A percentile compares a stretch with the other conserved stretches of the same genome.
phyloP scores from a whole-genome alignment of 1,140 invertebrate genomes.

The Nixonia krombeini region DNA sequence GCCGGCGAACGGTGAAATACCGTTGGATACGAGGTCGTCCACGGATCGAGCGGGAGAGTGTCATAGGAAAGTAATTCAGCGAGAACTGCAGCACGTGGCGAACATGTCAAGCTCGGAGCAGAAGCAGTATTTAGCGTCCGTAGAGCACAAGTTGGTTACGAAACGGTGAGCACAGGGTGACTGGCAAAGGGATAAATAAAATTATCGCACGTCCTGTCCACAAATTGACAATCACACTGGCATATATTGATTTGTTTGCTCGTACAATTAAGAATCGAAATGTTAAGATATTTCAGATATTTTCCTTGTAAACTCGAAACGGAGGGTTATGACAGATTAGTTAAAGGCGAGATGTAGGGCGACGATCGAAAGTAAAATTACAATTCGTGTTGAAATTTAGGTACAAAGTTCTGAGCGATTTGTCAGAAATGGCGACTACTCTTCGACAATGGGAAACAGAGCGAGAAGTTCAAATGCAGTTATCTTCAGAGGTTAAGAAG shows the following conservation, averaged over 20 bases:
- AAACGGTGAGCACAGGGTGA: conserved; percentile 65
- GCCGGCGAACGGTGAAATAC: neutral
- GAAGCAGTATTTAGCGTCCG: conserved; percentile 42
- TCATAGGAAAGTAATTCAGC: conserved; percentile 12
- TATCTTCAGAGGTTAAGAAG: conserved; percentile 54
- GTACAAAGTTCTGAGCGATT: conserved; percentile 58
- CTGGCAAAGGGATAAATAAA: no score
- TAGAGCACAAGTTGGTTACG: conserved; percentile 56
- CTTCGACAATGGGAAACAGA: conserved; percentile 63
- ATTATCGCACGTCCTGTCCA: no score
- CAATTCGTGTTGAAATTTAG: conserved; percentile 37
- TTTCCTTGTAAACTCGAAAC: no score
- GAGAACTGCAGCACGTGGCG: conserved; percentile 22
- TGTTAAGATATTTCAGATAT: no score
- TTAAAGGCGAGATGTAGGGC: no score
- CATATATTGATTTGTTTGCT: no score
- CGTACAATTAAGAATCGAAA: no score
- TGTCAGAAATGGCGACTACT: conserved; percentile 58
- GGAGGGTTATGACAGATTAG: no score
- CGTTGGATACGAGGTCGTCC: neutral
- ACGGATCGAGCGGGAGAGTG: neutral
- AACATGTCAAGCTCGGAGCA: conserved; percentile 46
- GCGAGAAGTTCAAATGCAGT: conserved; percentile 51
- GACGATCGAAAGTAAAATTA: conserved; percentile 3
- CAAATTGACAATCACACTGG: no score